Evolutionary conservation across 1,140 invertebrate genomes (phyloP), one percentile per base, ranked within the genome.

Genomic region (Dufourea novaeangliae): DNA sequence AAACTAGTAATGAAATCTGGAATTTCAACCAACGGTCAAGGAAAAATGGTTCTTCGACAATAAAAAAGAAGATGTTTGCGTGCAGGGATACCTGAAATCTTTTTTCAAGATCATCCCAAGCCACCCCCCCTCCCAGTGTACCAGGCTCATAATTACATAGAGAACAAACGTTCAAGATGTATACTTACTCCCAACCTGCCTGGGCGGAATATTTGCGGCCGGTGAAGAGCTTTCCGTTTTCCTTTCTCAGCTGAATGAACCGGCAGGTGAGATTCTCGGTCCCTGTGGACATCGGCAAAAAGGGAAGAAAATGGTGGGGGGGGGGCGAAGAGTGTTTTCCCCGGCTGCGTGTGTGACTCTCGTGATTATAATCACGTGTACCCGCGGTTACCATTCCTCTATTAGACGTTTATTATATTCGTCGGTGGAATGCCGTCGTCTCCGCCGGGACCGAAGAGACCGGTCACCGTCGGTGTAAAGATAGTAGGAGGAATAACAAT

Each of bases 221-320:
- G n/a, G 87, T 88, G 79, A 89, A 90, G 62, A 90, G 78, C 75
- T 89, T 88, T 63, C 85, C 82, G 72, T 90, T 89, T 75, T 90
- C 88, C 73, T 86, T 86, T 63, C 85, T 79, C n/a, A 86, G 78
- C 77, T 84, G 87, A 54, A 88, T 88, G 54, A 90, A 88, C 11
- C 84, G 80, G 32, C 78, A 85, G 61, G 88, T 89, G 64, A 89
- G 85, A 69, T 85, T 87, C 68, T 89, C 87, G 62, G 86, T 87
- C 88, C 87, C 87, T 89, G 83, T 22, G 72, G 69, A 67, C 25
- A 78, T 70, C 62, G 39, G 46, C 10, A 41, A 66, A 71, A 61
- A 17, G n/a, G 7, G 46, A 5, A 50, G 20, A 50, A 50, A 7
- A 6, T 32, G 25, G 14, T 17, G 14, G 39, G 22, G 29, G 20